A percentile compares a stretch with the other conserved stretches of the same genome.
phyloP scores from a whole-genome alignment of 1,140 invertebrate genomes.

The Temnothorax curvispinosus region DNA sequence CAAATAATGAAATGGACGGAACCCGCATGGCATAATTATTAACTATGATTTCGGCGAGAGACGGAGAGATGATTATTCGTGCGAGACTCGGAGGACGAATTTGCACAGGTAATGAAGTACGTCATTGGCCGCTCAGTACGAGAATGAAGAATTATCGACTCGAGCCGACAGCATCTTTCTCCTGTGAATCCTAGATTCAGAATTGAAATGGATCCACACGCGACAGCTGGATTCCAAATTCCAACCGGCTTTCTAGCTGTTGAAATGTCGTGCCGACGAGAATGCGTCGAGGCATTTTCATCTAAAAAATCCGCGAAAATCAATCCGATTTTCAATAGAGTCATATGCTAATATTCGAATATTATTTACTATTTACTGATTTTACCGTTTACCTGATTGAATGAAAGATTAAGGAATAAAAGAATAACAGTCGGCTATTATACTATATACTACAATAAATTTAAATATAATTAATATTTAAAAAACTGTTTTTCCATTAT shows the following conservation, averaged over 20 bases:
- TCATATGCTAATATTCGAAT: neutral
- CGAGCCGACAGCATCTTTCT: neutral
- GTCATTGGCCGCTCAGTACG: neutral
- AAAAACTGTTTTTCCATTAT: neutral
- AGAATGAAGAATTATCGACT: conserved; percentile 42
- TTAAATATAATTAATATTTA: conserved; percentile 12
- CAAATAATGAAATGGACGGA: conserved; percentile 51
- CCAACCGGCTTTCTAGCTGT: neutral
- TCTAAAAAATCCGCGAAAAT: conserved; percentile 1
- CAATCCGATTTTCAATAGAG: conserved; percentile 26
- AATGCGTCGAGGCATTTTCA: neutral
- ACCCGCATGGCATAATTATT: conserved; percentile 31
- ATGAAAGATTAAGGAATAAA: neutral
- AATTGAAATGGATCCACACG: conserved; percentile 27
- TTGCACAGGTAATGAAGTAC: conserved; percentile 39
- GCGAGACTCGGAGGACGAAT: conserved; percentile 16
- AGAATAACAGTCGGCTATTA: neutral
- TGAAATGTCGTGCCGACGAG: neutral
- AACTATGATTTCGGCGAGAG: conserved; percentile 40
- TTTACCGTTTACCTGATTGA: neutral
- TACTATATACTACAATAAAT: neutral
- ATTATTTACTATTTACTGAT: conserved; percentile 4
- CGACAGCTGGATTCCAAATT: neutral
- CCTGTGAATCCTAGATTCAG: neutral
- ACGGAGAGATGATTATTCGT: conserved; percentile 6